Conservation (phyloP, 2,113 vertebrate species). For the Petroica traversi region DNA sequence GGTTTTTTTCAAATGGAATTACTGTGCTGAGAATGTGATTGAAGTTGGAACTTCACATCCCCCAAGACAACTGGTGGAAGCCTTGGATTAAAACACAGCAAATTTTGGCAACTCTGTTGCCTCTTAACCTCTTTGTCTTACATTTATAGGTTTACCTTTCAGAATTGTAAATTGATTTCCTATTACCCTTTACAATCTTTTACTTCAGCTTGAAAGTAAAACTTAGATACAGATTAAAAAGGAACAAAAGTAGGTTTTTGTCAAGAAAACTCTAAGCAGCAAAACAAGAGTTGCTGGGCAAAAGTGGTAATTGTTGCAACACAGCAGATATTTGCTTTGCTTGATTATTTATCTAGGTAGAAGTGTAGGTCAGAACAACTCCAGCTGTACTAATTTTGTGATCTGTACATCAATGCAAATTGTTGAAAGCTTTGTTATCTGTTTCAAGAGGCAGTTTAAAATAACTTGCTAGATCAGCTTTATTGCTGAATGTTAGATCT, state of each 20-base stretch:
- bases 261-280: not conserved
- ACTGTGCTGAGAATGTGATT: not conserved
- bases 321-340: not conserved
- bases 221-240: not conserved
- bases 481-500: not conserved
- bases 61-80: not conserved
- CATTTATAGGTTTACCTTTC: not conserved
- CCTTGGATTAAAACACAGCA: not conserved
- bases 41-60: not conserved
- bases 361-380: not conserved
- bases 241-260: not conserved
- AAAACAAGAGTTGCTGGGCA: not conserved
- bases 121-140: not conserved
- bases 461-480: not conserved
- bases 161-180: not conserved
- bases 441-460: not conserved
- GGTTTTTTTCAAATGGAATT: conserved; percentile 1
- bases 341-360: not conserved
- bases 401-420: not conserved
- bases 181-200: not conserved
- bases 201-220: not conserved
- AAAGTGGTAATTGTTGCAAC: not conserved
- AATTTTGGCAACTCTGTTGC: not conserved
- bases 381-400: not conserved
- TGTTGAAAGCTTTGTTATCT: not conserved